Conservation (phyloP, 2,888 invertebrate species). For the Scelioninae gen. 2 region DNA sequence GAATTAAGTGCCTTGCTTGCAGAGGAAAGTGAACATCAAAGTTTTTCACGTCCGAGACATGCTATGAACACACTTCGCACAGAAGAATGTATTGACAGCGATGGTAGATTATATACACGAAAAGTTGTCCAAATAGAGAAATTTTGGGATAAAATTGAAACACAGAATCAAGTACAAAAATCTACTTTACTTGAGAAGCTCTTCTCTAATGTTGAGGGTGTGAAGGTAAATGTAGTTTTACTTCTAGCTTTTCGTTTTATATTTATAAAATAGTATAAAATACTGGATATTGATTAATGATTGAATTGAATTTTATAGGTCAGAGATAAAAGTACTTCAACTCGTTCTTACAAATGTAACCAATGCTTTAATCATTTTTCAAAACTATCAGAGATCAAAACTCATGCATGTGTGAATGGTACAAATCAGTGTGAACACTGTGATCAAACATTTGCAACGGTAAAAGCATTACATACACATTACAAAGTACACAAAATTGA, state of each 20-base stretch:
- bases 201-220: conserved; percentile 73
- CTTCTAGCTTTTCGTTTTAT: background rate
- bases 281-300: too few species aligned
- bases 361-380: conserved; percentile 76
- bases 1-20: conserved; percentile 45
- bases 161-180: conserved; percentile 63
- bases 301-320: conserved; percentile 62
- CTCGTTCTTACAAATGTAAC: conserved; percentile 75
- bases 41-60: conserved; percentile 66
- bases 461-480: conserved; percentile 79
- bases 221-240: conserved; percentile 66
- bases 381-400: conserved; percentile 74
- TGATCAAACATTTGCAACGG: conserved; percentile 71
- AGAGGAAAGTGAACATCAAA: conserved; percentile 55
- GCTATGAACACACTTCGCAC: conserved; percentile 75
- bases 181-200: conserved; percentile 74
- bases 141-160: conserved; percentile 75
- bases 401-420: conserved; percentile 74
- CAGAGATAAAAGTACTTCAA: conserved; percentile 66
- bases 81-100: conserved; percentile 76
- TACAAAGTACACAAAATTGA: conserved; percentile 78
- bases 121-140: conserved; percentile 79
- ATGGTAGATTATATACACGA: conserved; percentile 76
- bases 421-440: conserved; percentile 72
- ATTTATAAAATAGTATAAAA: conserved; percentile 3